phyloP scores from a whole-genome alignment of 1,140 invertebrate genomes.

The Acromyrmex heyeri region DNA sequence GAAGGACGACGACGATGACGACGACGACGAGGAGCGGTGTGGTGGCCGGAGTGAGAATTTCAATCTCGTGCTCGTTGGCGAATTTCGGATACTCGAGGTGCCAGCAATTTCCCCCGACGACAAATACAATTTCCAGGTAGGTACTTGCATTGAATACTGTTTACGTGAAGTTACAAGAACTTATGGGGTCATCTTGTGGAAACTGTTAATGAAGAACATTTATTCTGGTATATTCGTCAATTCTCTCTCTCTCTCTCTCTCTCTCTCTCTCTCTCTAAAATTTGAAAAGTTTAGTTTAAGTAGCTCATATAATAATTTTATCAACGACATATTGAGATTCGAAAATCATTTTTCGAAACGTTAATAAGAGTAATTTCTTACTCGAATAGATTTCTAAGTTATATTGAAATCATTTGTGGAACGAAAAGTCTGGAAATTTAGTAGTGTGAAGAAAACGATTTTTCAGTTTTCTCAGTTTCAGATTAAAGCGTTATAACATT shows the following conservation, averaged over 20 bases:
- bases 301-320: background rate
- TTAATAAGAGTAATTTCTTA: slow-evolving; percentile 3
- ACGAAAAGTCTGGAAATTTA: slow-evolving; percentile 17
- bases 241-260: background rate
- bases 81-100: slow-evolving; percentile 64
- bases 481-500: slow-evolving; percentile 3
- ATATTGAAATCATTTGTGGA: slow-evolving; percentile 20
- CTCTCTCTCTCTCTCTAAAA: background rate
- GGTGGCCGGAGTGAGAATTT: slow-evolving; percentile 60
- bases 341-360: background rate
- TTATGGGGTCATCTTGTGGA: slow-evolving; percentile 16
- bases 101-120: slow-evolving; percentile 61
- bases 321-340: background rate
- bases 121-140: slow-evolving; percentile 59
- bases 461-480: background rate
- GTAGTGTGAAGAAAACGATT: background rate
- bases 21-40: slow-evolving; percentile 38
- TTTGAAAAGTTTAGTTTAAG: background rate
- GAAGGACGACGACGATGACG: slow-evolving; percentile 62
- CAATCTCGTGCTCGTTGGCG: slow-evolving; percentile 37
- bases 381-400: slow-evolving; percentile 13
- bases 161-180: slow-evolving; percentile 36
- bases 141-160: slow-evolving; percentile 55
- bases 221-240: background rate
- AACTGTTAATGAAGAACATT: slow-evolving; percentile 50